Evolutionary conservation across 2,113 vertebrate genomes (phyloP), one percentile per base, ranked within the genome.

Genomic region (Ranitomeya variabilis): DNA sequence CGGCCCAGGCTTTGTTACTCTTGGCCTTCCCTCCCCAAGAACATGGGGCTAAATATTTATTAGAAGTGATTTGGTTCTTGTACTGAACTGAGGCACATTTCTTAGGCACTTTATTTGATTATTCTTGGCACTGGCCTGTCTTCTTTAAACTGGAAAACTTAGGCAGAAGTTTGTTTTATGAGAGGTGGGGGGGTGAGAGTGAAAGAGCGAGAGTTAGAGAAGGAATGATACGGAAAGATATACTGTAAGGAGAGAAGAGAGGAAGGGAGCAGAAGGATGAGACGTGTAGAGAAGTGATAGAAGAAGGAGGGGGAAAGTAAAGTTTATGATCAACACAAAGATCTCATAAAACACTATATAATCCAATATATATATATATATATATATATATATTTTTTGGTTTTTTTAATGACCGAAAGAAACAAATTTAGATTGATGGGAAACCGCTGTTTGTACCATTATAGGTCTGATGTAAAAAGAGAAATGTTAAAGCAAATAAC

Each of bases 1-100:
- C 91, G 91, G 71, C 91, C 86, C 91, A 91, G 86, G 89, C 92
- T 95, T 94, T 93, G 94, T 95, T 95, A 93, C 93, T 92, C 91
- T 91, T 92, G 93, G 93, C 91, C 91, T 92, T 79, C 91, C 89
- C 67, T 92, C 85, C 91, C 89, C 80, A 78, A 84, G 76, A 89
- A 83, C 85, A 79, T 59, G 18, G 37, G 85, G 89, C 91, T 93
- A 94, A 93, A 93, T 94, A 94, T 93, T 95, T 94, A 93, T 93
- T 93, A 94, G 91, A 90, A 91, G 90, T 88, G 89, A 60, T 92
- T 88, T 93, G 91, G 66, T 88, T 23, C 89, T 90, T 91, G 90
- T 23, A 0, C 89, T 80, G 0, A 85, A 89, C 54, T 91, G 91
- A 88, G 82, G 87, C 89, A 79, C 80, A 67, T 91, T 90, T 89